Evolutionary conservation across 2,797 vertebrate genomes (phyloP).

Genomic region (Tolypeutes matacus): DNA sequence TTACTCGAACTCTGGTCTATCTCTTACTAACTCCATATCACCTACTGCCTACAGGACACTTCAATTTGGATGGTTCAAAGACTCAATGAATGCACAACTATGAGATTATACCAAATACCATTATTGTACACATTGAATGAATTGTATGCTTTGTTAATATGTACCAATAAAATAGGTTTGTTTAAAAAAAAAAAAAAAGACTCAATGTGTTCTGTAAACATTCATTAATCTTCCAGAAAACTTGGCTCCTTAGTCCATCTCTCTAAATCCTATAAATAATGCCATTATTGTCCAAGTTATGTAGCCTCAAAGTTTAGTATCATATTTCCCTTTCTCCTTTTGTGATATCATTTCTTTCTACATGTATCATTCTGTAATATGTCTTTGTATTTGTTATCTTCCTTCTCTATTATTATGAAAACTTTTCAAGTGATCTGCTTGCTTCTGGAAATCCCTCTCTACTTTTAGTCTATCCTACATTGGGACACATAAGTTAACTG

Average conservation of each 20-base stretch:
- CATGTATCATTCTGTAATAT: not conserved
- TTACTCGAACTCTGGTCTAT: not conserved
- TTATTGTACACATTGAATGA: no score
- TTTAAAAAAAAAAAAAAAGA: not conserved
- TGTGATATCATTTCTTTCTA: not conserved
- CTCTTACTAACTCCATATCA: not conserved
- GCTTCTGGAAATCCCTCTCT: not conserved
- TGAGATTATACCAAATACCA: no score
- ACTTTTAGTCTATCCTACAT: not conserved
- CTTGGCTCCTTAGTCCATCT: not conserved
- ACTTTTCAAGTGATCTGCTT: not conserved
- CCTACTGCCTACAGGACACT: not conserved
- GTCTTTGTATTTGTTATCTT: not conserved
- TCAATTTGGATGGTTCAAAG: not conserved
- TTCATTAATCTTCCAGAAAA: not conserved
- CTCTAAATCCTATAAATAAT: constrained; percentile 26
- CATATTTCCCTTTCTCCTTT: not conserved
- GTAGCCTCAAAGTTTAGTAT: not conserved
- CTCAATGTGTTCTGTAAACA: not conserved
- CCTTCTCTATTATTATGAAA: not conserved
- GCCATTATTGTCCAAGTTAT: constrained; percentile 16
- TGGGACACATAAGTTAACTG: not conserved
- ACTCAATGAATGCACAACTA: no score
- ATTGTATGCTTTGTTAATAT: no score
- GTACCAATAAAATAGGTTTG: no score